Conservation (phyloP, 2,113 vertebrate genomes). For the Perca fluviatilis region DNA sequence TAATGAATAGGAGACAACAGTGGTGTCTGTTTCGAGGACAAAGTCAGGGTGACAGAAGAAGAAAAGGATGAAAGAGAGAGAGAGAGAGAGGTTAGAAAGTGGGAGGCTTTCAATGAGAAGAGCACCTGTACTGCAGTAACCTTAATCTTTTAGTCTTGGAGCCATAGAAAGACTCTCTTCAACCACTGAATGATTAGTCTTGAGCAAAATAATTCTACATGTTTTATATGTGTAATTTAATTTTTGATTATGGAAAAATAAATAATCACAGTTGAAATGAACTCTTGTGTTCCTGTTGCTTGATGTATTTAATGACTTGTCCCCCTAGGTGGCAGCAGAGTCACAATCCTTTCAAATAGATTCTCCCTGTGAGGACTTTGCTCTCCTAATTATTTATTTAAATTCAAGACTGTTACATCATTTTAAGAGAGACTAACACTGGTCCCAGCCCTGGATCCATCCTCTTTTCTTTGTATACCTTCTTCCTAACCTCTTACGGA, state of each 20-base stretch:
- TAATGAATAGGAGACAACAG: conserved; percentile 29
- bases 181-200: conserved; percentile 57
- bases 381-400: not conserved
- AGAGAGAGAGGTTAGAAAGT: not conserved
- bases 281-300: conserved; percentile 15
- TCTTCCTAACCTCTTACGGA: not conserved
- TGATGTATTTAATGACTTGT: conserved; percentile 11
- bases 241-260: conserved; percentile 77
- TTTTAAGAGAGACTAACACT: conserved; percentile 1
- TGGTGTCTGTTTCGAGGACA: conserved; percentile 50
- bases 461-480: not conserved
- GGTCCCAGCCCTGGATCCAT: not conserved
- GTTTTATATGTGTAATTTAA: conserved; percentile 79
- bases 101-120: conserved; percentile 39
- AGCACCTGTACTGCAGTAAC: conserved; percentile 48
- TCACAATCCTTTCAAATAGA: not conserved
- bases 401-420: conserved; percentile 1
- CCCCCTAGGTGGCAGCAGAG: conserved; percentile 64
- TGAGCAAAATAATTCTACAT: conserved; percentile 54
- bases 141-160: conserved; percentile 48
- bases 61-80: conserved; percentile 11
- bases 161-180: conserved; percentile 68
- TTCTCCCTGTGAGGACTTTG: not conserved
- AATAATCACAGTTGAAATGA: conserved; percentile 55
- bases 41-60: conserved; percentile 16